Conservation (phyloP, 2,888 invertebrate species). For the Miltochrista miniata region DNA sequence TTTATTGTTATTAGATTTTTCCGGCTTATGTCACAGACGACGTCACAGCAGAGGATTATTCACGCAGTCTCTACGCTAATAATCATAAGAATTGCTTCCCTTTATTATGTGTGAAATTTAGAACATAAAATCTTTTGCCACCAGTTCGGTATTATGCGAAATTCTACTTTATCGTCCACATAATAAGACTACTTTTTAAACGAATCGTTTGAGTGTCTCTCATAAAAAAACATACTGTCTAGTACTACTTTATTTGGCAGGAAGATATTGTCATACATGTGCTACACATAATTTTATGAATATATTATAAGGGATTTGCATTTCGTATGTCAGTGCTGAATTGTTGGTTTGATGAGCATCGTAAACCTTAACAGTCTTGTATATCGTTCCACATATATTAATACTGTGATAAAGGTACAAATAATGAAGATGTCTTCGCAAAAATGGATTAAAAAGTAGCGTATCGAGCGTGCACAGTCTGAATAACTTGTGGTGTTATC, state of each 20-base stretch:
- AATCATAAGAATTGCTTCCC: conserved; percentile 82
- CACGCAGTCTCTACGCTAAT: conserved; percentile 80
- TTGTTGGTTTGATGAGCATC: conserved; percentile 42
- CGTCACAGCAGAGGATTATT: conserved; percentile 79
- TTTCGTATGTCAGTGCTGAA: conserved; percentile 46
- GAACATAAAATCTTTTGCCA: conserved; percentile 66
- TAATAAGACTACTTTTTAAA: conserved; percentile 54
- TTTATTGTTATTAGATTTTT: conserved; percentile 84
- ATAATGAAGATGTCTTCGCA: conserved; percentile 80
- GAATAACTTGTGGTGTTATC: conserved; percentile 81
- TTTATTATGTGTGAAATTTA: conserved; percentile 83
- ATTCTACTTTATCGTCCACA: conserved; percentile 40
- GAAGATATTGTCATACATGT: conserved; percentile 68
- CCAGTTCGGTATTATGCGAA: conserved; percentile 39
- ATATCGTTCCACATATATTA: conserved; percentile 23
- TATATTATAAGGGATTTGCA: conserved; percentile 70
- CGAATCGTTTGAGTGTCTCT: conserved; percentile 42
- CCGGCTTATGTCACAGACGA: conserved; percentile 80
- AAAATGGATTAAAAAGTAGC: conserved; percentile 77
- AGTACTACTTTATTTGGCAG: conserved; percentile 61
- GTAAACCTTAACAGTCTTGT: conserved; percentile 38
- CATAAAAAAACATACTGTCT: conserved; percentile 65
- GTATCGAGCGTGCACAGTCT: conserved; percentile 75
- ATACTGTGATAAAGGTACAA: conserved; percentile 51
- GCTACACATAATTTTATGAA: conserved; percentile 73